Conservation (phyloP, 2,888 invertebrate species). For the Lamproptera curius region DNA sequence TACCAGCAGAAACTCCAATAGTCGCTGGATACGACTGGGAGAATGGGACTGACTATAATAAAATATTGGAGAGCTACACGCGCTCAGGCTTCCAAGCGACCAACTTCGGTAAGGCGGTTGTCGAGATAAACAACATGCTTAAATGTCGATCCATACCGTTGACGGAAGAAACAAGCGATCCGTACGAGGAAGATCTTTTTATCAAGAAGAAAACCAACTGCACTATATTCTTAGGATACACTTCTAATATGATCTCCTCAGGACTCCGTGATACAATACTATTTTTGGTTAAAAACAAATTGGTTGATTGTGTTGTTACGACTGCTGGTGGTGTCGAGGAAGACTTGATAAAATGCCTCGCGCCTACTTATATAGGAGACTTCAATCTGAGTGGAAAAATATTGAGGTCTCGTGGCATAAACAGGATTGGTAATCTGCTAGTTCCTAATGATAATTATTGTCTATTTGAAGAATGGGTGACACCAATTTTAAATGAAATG, state of each 20-base stretch:
- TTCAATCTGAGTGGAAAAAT: constrained; percentile 89
- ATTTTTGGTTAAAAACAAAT: constrained; percentile 80
- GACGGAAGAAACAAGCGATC: constrained; percentile 81
- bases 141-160: constrained; percentile 84
- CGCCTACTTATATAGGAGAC: constrained; percentile 95
- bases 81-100: constrained; percentile 98
- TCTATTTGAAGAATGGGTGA: constrained; percentile 97
- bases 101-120: constrained; percentile 93
- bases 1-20: constrained; percentile 82
- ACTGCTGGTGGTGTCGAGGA: constrained; percentile 99
- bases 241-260: constrained; percentile 97
- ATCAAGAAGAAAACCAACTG: constrained; percentile 88
- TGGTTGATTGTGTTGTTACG: constrained; percentile 97
- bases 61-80: constrained; percentile 87
- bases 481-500: constrained; percentile 95
- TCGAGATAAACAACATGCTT: constrained; percentile 95
- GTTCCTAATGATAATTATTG: constrained; percentile 99
- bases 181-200: constrained; percentile 87
- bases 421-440: constrained; percentile 92
- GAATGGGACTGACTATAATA: constrained; percentile 90
- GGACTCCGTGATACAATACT: constrained; percentile 95
- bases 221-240: constrained; percentile 97
- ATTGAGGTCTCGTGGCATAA: constrained; percentile 91
- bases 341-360: constrained; percentile 98
- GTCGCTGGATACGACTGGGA: constrained; percentile 97